phyloP scores from a whole-genome alignment of 1,140 invertebrate genomes.

The Mercenaria mercenaria region DNA sequence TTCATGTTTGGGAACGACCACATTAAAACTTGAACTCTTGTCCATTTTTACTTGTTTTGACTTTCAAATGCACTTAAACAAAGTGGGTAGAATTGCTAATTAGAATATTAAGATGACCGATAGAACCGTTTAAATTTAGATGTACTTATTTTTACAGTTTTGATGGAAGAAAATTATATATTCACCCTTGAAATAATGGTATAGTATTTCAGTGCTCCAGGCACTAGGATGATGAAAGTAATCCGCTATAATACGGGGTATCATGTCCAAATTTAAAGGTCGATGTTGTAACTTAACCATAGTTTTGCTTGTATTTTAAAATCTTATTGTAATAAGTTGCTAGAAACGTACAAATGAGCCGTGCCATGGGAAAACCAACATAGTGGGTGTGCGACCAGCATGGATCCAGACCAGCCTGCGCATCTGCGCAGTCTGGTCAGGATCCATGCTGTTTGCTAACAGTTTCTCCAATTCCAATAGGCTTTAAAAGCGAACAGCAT shows the following conservation, averaged over 20 bases:
- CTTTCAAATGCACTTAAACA: no score
- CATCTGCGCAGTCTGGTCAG: no score
- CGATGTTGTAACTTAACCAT: neutral
- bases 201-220: neutral
- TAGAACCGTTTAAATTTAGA: neutral
- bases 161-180: neutral
- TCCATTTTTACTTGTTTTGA: neutral
- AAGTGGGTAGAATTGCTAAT: neutral
- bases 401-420: no score
- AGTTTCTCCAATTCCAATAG: no score
- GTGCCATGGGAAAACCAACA: no score
- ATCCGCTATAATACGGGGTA: neutral
- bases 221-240: neutral
- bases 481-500: no score
- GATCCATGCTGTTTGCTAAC: no score
- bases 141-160: constrained; percentile 7
- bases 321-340: no score
- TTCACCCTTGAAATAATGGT: neutral
- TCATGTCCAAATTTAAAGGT: constrained; percentile 14
- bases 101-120: neutral
- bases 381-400: no score
- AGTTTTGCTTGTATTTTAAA: no score
- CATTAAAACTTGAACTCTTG: neutral
- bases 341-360: no score
- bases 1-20: neutral